Conservation (phyloP, 2,797 vertebrate species). For the Phalloptychus januarius region DNA sequence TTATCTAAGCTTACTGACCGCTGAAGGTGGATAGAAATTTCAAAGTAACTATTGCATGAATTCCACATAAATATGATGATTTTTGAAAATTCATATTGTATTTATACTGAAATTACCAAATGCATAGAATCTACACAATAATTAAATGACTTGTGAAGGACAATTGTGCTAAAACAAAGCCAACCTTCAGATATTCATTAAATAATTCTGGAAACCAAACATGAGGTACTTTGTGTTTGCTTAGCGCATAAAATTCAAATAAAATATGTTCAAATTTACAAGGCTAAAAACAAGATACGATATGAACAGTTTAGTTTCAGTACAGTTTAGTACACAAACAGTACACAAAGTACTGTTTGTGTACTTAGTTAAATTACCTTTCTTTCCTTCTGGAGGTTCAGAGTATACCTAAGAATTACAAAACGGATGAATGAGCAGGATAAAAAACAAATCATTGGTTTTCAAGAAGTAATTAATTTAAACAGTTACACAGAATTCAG, state of each 20-base stretch:
- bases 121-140: neutral
- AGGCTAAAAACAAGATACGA: neutral
- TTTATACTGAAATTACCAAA: neutral
- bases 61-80: neutral
- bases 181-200: too few species aligned
- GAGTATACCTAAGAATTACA: neutral
- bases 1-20: too few species aligned
- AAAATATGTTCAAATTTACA: neutral
- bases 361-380: neutral
- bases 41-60: neutral
- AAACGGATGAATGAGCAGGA: neutral
- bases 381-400: neutral
- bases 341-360: neutral
- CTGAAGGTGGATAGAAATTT: too few species aligned
- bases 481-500: slow-evolving; percentile 24
- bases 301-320: neutral
- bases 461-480: slow-evolving; percentile 19
- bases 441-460: neutral
- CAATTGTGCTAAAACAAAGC: neutral
- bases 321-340: too few species aligned
- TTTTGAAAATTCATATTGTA: neutral
- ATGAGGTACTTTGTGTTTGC: neutral
- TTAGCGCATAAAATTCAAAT: neutral
- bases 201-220: neutral
- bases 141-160: neutral